These are phyloP conservation scores for Pantelozetes paolii DNA, from an alignment of 2,888 invertebrate species.

Conservation along the genomic window DNA sequence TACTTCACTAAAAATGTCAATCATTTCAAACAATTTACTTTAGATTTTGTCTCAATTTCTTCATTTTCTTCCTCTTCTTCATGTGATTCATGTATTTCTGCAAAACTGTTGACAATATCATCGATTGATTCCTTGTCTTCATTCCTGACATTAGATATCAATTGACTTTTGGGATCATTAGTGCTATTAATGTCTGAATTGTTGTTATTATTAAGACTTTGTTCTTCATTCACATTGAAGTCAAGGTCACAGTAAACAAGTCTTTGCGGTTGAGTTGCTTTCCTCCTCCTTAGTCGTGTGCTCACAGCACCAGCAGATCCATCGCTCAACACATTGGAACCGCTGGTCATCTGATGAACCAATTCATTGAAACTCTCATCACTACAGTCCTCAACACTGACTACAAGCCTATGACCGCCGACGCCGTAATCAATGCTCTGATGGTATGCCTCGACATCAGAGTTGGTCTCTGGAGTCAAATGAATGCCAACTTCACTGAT, in stretches of 20 bases:
- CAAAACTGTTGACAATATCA: neutral
- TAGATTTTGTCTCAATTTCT: neutral
- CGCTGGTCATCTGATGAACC: constrained; percentile 12
- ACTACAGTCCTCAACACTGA: constrained; percentile 1
- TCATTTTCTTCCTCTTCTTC: neutral
- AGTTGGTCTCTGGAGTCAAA: constrained; percentile 8
- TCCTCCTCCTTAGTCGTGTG: constrained; percentile 51
- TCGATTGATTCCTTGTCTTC: neutral
- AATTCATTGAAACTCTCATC: constrained; percentile 21
- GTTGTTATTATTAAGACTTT: neutral
- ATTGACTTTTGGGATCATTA: neutral
- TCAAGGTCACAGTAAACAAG: constrained; percentile 32
- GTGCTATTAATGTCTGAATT: neutral
- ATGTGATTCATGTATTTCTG: neutral
- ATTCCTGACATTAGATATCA: neutral
- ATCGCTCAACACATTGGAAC: neutral
- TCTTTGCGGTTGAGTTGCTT: constrained; percentile 36
- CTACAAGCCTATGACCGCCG: neutral
- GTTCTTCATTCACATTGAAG: constrained; percentile 5
- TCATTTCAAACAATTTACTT: neutral
- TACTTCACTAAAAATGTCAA: too few relatives aligned
- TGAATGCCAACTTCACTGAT: neutral
- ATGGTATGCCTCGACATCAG: neutral
- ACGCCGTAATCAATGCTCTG: neutral
- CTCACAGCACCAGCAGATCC: neutral